Conservation (phyloP, 2,888 invertebrate species). For the Agrochola macilenta region DNA sequence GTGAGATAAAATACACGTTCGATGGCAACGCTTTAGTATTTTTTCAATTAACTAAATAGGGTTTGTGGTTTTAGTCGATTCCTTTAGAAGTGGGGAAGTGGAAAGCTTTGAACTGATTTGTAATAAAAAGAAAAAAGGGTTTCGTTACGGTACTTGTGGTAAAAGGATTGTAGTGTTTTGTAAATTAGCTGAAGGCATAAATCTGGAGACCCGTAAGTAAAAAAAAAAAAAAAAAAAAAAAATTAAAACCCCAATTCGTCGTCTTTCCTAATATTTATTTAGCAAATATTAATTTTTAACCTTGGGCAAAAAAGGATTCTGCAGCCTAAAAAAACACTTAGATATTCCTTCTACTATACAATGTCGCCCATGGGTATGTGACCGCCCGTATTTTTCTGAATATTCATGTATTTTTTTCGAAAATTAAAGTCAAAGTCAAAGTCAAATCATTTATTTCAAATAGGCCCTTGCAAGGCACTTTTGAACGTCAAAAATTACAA, state of each 20-base stretch:
- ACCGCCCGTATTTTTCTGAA: no score
- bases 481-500: no score
- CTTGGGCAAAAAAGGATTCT: neutral
- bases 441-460: no score
- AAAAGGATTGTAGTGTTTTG: conserved; percentile 41
- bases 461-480: no score
- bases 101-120: conserved; percentile 51
- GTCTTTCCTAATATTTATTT: neutral
- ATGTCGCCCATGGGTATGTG: no score
- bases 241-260: no score
- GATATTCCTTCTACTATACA: neutral
- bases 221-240: no score
- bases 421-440: no score
- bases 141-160: neutral
- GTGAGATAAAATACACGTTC: conserved; percentile 71
- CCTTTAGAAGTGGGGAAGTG: conserved; percentile 39
- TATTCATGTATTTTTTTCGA: no score
- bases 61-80: conserved; percentile 64
- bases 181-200: conserved; percentile 8
- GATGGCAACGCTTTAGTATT: conserved; percentile 76
- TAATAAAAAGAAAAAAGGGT: conserved; percentile 33
- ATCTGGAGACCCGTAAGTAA: no score
- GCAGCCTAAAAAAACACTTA: neutral
- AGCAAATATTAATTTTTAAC: no score
- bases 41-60: conserved; percentile 80